A percentile compares a stretch with the other conserved stretches of the same genome.
These are phyloP conservation scores for Diorhabda carinulata DNA, from an alignment of 1,140 invertebrate species.

Conservation along the genomic window DNA sequence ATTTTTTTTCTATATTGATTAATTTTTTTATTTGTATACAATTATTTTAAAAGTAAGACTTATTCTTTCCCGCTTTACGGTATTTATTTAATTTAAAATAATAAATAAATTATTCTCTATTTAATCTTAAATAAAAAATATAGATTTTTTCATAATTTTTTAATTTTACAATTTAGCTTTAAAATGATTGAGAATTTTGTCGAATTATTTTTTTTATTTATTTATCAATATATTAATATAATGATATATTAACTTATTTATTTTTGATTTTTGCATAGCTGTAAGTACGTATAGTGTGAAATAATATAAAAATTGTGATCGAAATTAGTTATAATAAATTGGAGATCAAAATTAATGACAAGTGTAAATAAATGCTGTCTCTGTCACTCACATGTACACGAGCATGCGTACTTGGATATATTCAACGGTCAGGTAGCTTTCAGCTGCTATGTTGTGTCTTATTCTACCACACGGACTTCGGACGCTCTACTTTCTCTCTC, in stretches of 20 bases:
- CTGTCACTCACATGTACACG: constrained; percentile 10
- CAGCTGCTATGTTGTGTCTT: constrained; percentile 9
- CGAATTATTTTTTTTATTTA: constrained; percentile 9
- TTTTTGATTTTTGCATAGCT: constrained; percentile 10
- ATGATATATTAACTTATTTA: constrained; percentile 8
- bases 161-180: constrained; percentile 7
- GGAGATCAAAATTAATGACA: constrained; percentile 8
- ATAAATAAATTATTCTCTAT: constrained; percentile 7
- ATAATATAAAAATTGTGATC: constrained; percentile 12
- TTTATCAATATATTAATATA: neutral
- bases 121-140: constrained; percentile 8
- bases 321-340: neutral
- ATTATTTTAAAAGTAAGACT: constrained; percentile 10
- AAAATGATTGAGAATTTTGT: constrained; percentile 7
- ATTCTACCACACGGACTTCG: constrained; percentile 5
- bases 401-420: constrained; percentile 9
- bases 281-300: constrained; percentile 8
- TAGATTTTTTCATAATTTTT: constrained; percentile 9
- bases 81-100: constrained; percentile 8
- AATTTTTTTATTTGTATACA: constrained; percentile 1
- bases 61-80: constrained; percentile 9
- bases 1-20: constrained; percentile 9
- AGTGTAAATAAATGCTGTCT: constrained; percentile 12
- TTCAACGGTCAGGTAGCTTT: constrained; percentile 7
- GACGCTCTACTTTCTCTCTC: neutral